Base-by-base conservation (phyloP, 1,140 invertebrate genomes). In the Proales similis region DNA sequence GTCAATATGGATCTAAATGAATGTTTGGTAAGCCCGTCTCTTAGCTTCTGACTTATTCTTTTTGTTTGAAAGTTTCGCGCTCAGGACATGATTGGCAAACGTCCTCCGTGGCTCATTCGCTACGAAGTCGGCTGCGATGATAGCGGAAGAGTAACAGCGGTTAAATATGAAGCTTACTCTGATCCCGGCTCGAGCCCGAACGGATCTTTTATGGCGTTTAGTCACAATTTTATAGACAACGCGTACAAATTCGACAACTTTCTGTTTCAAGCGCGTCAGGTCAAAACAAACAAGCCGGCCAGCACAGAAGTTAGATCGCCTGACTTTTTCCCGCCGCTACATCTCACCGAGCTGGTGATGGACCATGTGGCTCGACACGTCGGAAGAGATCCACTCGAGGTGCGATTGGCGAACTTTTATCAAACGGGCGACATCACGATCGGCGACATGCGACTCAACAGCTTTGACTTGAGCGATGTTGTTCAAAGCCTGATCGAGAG, bases 91-190 rank as follows among this genome's bases (percentile, higher is more conserved):
- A 85, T 82, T 0, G 91, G 90, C 2, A 84, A 82, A 1, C 79
- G 91, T 65, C 88, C 95, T 80, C 89, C 91, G 0, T 91, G 91
- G 71, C 77, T 84, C 4, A 83, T 82, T 20, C 85, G 85, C 69
- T 95, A 92, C 68, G 90, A 88, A 79, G 75, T 78, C 60, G 61
- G 63, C 7, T 46, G 26, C 30, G 19, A 47, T 19, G 17, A 60
- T 3, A 19, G 45, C 27, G 51, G 33, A n/a, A 47, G 45, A 60
- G 22, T 60, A 24, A 60, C 20, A 7, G 51, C 19, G 6, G 1
- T 42, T 6, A 7, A 60, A 19, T 9, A n/a, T 22, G 11, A 22
- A 9, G 42, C n/a, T n/a, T 39, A 12, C 24, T 9, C 14, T 3
- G 27, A 60, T 24, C 5, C 51, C 6, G 51, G 32, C 11, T 53